Conservation (phyloP, 2,797 vertebrate genomes). For the Siniperca scherzeri region DNA sequence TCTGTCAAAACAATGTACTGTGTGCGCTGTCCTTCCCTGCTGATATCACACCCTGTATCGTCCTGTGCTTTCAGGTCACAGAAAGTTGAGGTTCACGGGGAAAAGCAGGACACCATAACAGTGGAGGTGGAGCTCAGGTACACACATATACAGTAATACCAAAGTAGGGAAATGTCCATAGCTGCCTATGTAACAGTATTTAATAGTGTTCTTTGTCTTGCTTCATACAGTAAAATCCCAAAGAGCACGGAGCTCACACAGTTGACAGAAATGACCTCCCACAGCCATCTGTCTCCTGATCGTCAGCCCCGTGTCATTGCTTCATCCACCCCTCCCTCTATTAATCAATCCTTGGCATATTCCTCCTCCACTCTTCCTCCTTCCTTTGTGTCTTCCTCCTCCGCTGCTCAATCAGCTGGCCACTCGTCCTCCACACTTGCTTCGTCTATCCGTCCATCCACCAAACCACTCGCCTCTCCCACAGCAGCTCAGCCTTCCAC, state of each 20-base stretch:
- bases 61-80: constrained; percentile 78
- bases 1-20: neutral
- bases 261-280: constrained; percentile 66
- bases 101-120: constrained; percentile 91
- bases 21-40: constrained; percentile 26
- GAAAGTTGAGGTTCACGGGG: constrained; percentile 83
- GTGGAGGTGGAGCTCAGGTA: constrained; percentile 92
- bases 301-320: constrained; percentile 18
- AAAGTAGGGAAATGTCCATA: neutral
- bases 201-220: constrained; percentile 27
- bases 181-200: neutral
- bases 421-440: constrained; percentile 61
- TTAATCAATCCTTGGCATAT: constrained; percentile 31
- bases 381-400: constrained; percentile 55
- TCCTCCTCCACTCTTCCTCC: constrained; percentile 69
- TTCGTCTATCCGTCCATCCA: constrained; percentile 69
- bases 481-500: constrained; percentile 37
- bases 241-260: constrained; percentile 80
- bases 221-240: constrained; percentile 75
- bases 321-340: constrained; percentile 38
- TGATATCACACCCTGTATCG: constrained; percentile 7
- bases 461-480: constrained; percentile 64
- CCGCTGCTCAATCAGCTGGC: constrained; percentile 30
- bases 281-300: constrained; percentile 50
- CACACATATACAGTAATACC: neutral